These are phyloP conservation scores for Aselliscus stoliczkanus DNA, from an alignment of 2,797 vertebrate genomes.

Conservation along the genomic window DNA sequence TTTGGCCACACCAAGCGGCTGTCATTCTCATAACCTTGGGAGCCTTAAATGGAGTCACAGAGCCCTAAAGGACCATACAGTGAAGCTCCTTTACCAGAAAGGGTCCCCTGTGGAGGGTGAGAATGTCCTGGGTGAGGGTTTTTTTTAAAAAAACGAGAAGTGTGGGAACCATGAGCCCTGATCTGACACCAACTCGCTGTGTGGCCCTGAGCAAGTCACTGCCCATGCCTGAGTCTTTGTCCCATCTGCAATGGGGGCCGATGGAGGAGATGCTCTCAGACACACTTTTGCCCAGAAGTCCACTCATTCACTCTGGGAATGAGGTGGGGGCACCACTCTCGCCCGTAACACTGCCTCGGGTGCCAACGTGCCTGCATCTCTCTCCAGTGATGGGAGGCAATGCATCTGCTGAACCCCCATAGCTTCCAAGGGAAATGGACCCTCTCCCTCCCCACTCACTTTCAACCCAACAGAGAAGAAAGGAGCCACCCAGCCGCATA, in stretches of 20 bases:
- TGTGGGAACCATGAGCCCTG: rapidly evolving
- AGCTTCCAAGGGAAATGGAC: not conserved
- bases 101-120: not conserved
- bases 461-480: not conserved
- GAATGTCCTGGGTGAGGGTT: not conserved
- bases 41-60: not conserved
- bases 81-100: not conserved
- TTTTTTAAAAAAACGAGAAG: not conserved
- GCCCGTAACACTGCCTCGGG: rapidly evolving
- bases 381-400: rapidly evolving
- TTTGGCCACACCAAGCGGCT: not conserved
- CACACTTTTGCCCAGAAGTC: not conserved
- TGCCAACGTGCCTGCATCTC: not conserved
- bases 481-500: not conserved
- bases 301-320: not conserved
- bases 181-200: not conserved
- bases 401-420: not conserved
- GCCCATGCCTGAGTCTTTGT: rapidly evolving
- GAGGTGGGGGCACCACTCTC: rapidly evolving
- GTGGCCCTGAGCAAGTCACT: not conserved
- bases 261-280: not conserved
- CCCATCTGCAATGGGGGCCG: not conserved
- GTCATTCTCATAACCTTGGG: not conserved
- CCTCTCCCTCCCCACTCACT: not conserved
- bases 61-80: too few species aligned